Evolutionary conservation across 1,140 invertebrate genomes (phyloP), one percentile per base, ranked within the genome.

Genomic region (Myzus persicae): DNA sequence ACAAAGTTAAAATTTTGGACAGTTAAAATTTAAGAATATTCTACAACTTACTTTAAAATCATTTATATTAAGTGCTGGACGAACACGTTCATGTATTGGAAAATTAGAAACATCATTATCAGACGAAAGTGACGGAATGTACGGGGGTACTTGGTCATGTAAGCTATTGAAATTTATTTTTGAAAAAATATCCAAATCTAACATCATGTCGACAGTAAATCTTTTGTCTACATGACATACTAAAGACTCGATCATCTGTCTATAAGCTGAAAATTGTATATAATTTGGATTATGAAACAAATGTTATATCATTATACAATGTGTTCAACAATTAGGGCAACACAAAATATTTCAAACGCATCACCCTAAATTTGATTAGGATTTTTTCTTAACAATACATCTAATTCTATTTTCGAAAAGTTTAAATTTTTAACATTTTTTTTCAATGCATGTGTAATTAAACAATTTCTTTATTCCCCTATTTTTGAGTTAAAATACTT

Each of bases 41-140:
- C 0, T 31, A 26, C 18, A 48, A 24, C 67, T 54, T 89, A 93
- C 93, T 59, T 93, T 93, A n/a, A 91, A 93, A 93, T 93, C 81
- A 38, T 93, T 85, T 9, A 93, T 91, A 76, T 93, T 93, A 18
- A 91, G 51, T 1, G 91, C 91, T 22, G 93, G 93, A 51, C 84
- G 84, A 46, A 92, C 82, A 76, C 90, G 24, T 85, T 93, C 90
- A 42, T 87, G 91, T 42, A 91, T 93, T n/a, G 93, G 99, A 96
- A 99, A 99, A 96, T 99, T 99, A 94, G 98, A 98, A 1, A 99
- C 99, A 95, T 99, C 99, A 95, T 99, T 99, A 95, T 99, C 99
- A 89, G 99, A 97, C 5, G 96, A 96, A n/a, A 99, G 96, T 95
- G 99, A 99, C 38, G 99, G 99, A 38, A 99, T 98, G 46, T 99